Conservation (phyloP, 2,888 invertebrate genomes). For the Metallyticus violacea region DNA sequence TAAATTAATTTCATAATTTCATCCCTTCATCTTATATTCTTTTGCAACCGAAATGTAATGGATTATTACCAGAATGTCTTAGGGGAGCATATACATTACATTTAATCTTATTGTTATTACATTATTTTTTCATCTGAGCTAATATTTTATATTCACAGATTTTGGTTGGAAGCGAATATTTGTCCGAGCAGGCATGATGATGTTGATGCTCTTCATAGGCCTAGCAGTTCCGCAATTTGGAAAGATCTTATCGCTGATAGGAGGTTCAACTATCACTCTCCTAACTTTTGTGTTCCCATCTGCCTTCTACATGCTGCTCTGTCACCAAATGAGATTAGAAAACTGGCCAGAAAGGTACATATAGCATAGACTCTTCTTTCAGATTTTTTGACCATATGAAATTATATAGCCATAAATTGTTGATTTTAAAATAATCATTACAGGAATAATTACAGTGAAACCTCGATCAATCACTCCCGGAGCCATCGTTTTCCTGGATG, state of each 20-base stretch:
- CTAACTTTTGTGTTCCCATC: constrained; percentile 67
- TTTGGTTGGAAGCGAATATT: constrained; percentile 59
- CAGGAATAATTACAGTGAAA: too few relatives aligned
- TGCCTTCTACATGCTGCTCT: constrained; percentile 62
- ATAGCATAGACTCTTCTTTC: background rate
- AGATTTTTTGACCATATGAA: too few relatives aligned
- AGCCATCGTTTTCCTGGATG: background rate
- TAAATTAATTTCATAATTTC: too few relatives aligned
- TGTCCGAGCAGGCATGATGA: constrained; percentile 57
- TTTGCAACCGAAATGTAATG: too few relatives aligned
- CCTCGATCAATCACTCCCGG: background rate
- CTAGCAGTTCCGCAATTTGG: constrained; percentile 68
- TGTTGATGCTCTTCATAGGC: constrained; percentile 60
- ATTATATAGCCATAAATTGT: too few relatives aligned
- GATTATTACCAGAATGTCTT: too few relatives aligned
- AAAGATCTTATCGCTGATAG: constrained; percentile 64
- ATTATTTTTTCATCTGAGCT: too few relatives aligned
- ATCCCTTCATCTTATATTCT: too few relatives aligned
- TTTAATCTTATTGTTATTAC: too few relatives aligned
- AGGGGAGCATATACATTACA: too few relatives aligned
- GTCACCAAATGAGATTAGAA: constrained; percentile 46
- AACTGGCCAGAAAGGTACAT: constrained; percentile 50
- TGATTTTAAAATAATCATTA: too few relatives aligned
- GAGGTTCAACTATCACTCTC: constrained; percentile 66
- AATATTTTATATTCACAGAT: constrained; percentile 47